These are phyloP conservation scores for Liolophura sinensis DNA, from an alignment of 1,140 invertebrate species.

Conservation along the genomic window DNA sequence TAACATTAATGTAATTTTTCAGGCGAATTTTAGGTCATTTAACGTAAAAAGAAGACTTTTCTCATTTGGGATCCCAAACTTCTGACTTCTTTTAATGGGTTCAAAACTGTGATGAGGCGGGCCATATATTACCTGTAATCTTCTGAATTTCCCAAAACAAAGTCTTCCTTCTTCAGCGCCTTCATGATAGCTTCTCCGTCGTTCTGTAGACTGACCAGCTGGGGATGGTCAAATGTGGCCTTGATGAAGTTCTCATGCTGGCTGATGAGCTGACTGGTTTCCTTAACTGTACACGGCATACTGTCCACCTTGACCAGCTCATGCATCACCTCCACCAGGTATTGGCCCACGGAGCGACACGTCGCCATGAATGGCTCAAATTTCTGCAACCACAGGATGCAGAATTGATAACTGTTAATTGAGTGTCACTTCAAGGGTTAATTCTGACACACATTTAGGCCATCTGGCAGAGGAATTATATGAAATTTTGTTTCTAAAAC, in stretches of 20 bases:
- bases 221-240: conserved; percentile 43
- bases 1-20: no score
- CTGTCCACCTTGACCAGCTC: conserved; percentile 29
- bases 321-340: conserved; percentile 47
- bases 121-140: conserved; percentile 43
- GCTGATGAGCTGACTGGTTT: conserved; percentile 40
- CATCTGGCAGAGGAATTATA: no score
- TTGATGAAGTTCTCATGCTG: conserved; percentile 44
- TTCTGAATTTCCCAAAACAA: conserved; percentile 36
- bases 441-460: background rate
- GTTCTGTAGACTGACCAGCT: conserved; percentile 42
- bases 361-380: conserved; percentile 52
- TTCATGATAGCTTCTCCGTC: conserved; percentile 47
- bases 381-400: conserved; percentile 35
- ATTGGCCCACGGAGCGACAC: conserved; percentile 41
- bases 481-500: no score
- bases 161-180: conserved; percentile 36
- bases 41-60: no score
- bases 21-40: no score
- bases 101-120: no score
- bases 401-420: conserved; percentile 1
- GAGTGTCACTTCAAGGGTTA: background rate
- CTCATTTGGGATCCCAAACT: no score
- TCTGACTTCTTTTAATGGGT: no score
- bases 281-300: conserved; percentile 32